phyloP scores from a whole-genome alignment of 2,888 invertebrate species.

The Chloroclysta siterata region DNA sequence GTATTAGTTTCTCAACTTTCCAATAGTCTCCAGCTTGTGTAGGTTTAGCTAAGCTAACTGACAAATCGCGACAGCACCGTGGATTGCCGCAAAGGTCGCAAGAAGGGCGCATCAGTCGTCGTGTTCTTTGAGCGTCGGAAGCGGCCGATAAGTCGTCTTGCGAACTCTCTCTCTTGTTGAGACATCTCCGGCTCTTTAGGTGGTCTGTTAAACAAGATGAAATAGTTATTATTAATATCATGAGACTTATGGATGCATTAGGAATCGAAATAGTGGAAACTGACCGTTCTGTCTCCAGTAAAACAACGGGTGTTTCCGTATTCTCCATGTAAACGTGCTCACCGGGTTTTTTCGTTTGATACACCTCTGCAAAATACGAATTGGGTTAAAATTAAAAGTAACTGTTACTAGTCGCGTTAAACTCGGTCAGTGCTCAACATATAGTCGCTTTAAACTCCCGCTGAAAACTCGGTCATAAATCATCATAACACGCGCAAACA shows the following conservation, averaged over 20 bases:
- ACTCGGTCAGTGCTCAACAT: no score
- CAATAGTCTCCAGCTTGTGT: background rate
- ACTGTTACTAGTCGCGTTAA: no score
- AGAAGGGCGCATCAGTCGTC: slow-evolving; percentile 55
- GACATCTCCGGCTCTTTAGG: slow-evolving; percentile 64
- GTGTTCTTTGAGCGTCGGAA: slow-evolving; percentile 67
- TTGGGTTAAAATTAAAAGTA: no score
- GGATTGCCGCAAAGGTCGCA: slow-evolving; percentile 58
- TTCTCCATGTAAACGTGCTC: slow-evolving; percentile 61
- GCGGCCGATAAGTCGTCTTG: slow-evolving; percentile 68
- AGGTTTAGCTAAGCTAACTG: background rate
- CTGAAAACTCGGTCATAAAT: no score
- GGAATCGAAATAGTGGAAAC: background rate
- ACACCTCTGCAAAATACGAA: slow-evolving; percentile 55
- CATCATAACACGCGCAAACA: no score
- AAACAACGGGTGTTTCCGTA: slow-evolving; percentile 61
- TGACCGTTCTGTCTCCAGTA: slow-evolving; percentile 73
- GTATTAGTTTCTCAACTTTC: background rate
- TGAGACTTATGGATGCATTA: background rate
- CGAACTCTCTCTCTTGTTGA: slow-evolving; percentile 67
- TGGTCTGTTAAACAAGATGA: slow-evolving; percentile 51
- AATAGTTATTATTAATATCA: background rate
- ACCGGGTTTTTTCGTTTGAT: slow-evolving; percentile 60
- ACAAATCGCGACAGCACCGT: slow-evolving; percentile 30
- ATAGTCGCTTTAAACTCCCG: no score